phyloP scores from a whole-genome alignment of 2,888 invertebrate species.

The Agapetus fuscipes region DNA sequence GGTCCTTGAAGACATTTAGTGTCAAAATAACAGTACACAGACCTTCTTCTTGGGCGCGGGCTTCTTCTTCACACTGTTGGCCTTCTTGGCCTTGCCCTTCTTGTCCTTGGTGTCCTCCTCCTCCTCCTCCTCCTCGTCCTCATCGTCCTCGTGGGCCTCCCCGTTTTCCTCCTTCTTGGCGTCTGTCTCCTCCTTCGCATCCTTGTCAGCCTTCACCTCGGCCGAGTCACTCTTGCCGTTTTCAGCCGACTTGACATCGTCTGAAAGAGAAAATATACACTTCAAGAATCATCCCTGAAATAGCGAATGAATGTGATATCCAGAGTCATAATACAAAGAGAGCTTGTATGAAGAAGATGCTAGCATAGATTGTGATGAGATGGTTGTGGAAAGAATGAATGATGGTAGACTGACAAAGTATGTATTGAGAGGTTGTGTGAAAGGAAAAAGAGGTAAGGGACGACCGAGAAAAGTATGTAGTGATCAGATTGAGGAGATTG shows the following conservation, averaged over 20 bases:
- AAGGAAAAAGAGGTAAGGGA: no score
- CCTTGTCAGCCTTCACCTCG: constrained; percentile 1
- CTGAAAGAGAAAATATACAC: constrained; percentile 25
- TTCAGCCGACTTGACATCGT: constrained; percentile 38
- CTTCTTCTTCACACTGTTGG: constrained; percentile 27
- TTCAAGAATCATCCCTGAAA: no score
- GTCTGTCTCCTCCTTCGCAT: constrained; percentile 4
- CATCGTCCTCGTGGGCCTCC: not conserved
- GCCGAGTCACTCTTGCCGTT: constrained; percentile 31
- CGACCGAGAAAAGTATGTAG: no score
- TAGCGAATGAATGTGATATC: no score
- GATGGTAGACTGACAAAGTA: no score
- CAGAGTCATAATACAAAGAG: no score
- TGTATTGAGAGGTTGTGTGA: no score
- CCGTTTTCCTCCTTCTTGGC: not conserved
- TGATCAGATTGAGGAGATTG: no score
- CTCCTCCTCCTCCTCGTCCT: constrained; percentile 32
- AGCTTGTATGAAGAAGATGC: not conserved
- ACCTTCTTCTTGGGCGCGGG: constrained; percentile 16
- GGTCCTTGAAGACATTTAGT: no score
- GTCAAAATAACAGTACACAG: no score
- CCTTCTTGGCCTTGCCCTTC: constrained; percentile 31
- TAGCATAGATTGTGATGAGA: not conserved
- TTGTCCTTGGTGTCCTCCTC: constrained; percentile 33
- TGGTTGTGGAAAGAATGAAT: no score